Evolutionary conservation across 2,113 vertebrate species (phyloP).

Genomic region (Opisthocomus hoazin): DNA sequence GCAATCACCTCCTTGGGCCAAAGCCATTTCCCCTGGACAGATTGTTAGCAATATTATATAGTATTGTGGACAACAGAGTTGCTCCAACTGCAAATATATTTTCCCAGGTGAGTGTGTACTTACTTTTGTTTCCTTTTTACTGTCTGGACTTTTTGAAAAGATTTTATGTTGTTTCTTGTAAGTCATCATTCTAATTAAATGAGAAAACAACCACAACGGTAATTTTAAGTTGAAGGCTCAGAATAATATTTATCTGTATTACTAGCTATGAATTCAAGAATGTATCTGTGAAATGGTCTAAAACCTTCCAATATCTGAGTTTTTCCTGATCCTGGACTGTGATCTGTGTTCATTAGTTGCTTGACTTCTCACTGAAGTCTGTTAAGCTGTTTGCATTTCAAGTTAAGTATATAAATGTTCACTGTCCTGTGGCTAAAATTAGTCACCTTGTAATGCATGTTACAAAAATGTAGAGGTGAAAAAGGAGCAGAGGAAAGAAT

Average conservation of each 20-base stretch:
- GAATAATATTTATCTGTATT: not conserved
- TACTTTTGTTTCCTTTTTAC: not conserved
- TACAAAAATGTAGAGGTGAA: not conserved
- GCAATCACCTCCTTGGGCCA: slow-evolving; percentile 96
- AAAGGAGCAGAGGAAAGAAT: not conserved
- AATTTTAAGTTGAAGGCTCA: not conserved
- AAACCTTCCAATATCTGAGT: not conserved
- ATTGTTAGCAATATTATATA: slow-evolving; percentile 92
- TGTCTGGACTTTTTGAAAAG: not conserved
- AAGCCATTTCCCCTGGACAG: slow-evolving; percentile 95
- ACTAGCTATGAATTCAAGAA: not conserved
- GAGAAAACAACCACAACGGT: not conserved
- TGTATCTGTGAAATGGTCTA: not conserved
- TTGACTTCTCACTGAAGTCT: not conserved
- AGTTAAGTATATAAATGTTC: not conserved
- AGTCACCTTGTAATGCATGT: not conserved
- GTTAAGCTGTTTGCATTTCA: not conserved
- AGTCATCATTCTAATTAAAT: not conserved
- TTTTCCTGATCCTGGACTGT: not conserved
- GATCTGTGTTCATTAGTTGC: not conserved
- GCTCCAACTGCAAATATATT: slow-evolving; percentile 93
- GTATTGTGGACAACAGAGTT: slow-evolving; percentile 93
- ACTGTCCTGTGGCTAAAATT: not conserved
- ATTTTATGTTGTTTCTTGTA: not conserved
- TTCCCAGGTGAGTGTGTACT: slow-evolving; percentile 79